Conservation (phyloP, 1,140 invertebrate species). For the Eriocheir sinensis region DNA sequence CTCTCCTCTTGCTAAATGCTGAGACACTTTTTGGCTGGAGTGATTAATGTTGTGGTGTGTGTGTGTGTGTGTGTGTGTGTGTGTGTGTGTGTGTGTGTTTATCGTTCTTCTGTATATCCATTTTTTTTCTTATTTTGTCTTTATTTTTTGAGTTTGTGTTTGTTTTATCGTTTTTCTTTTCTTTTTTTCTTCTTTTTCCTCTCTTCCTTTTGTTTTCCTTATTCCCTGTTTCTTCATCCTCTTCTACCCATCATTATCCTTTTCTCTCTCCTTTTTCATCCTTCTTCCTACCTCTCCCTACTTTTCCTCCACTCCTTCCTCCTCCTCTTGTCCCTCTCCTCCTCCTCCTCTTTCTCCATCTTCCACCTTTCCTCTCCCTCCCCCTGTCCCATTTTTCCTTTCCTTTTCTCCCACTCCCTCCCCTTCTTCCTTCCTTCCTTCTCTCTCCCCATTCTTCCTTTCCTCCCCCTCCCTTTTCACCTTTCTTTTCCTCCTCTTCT, state of each 20-base stretch:
- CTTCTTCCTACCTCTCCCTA: background rate
- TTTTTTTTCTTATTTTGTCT: no score
- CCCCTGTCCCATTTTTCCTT: background rate
- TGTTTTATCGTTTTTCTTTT: background rate
- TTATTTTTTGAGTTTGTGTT: background rate
- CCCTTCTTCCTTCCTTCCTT: background rate
- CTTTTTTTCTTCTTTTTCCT: background rate
- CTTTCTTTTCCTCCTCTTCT: background rate
- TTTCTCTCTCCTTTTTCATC: background rate
- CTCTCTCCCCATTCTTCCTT: background rate
- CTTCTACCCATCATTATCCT: background rate
- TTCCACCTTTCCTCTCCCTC: background rate
- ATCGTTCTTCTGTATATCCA: background rate
- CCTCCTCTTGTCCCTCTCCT: background rate
- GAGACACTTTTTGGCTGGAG: background rate
- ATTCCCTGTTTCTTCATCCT: background rate
- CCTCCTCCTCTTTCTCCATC: background rate
- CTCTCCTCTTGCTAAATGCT: background rate
- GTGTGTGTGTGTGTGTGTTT: background rate
- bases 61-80: constrained; percentile 29
- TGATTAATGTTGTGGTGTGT: constrained; percentile 18
- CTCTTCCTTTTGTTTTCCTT: background rate
- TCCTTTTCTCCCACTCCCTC: background rate
- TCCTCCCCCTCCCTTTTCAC: background rate
- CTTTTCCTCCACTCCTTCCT: background rate